Evolutionary conservation across 2,113 vertebrate genomes (phyloP), one percentile per base, ranked within the genome.

Genomic region (Bucco capensis): DNA sequence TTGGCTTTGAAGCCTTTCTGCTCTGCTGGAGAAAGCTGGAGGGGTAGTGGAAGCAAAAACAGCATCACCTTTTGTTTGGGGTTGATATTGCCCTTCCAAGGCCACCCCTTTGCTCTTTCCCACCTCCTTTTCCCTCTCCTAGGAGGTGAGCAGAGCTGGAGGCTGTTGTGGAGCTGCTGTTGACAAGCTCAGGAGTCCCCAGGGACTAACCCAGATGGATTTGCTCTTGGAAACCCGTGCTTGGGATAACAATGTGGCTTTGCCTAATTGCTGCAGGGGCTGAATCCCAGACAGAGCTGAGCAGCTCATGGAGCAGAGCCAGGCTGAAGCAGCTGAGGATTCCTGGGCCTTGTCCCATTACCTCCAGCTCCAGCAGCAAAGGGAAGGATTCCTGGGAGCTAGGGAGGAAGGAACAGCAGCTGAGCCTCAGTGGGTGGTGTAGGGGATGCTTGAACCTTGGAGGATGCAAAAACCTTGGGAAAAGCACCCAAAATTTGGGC

Each of bases 51-150:
- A 24, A 35, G 78, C 44, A 6, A 14, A 40, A n/a, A 30, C 8
- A 0, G 62, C 57, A n/a, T n/a, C n/a, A n/a, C n/a, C n/a, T n/a
- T 21, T 54, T 65, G n/a, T 27, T 51, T 2, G 17, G 35, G n/a
- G 11, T 8, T 3, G 27, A 8, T 3, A 6, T 9, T 1, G 1
- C 77, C 64, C 44, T 0, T 31, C 31, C 12, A 17, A 30, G 40
- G 1, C 1, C 1, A 8, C 9, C 19, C 3, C 0, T 42, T 23
- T 30, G 28, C 53, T 56, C 33, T 19, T 18, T 14, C 35, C 4
- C 0, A 82, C 2, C 25, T 42, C 50, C n/a, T 33, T 65, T 58
- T 62, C 50, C 9, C 56, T 4, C 14, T 11, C 9, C 1, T 3
- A 1, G 60, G 50, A 28, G 40, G 73, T 42, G 19, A 57, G 86